Percentiles rank a stretch among this genome's conserved stretches.
Conservation (phyloP, 2,888 invertebrate genomes). For the Metalampra italica region DNA sequence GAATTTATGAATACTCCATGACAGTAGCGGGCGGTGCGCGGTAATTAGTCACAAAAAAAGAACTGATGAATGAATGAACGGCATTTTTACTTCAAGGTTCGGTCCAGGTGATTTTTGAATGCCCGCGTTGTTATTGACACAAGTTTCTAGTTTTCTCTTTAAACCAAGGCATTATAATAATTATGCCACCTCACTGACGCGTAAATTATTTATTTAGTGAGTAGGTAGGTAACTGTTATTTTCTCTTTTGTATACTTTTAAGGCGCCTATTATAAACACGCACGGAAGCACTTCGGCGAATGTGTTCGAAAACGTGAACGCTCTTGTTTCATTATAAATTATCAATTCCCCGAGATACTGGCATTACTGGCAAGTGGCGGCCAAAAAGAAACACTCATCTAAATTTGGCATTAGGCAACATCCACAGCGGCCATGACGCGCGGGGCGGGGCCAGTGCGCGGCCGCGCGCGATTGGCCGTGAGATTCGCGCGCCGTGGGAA, state of each 20-base stretch:
- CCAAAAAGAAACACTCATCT: conserved; percentile 50
- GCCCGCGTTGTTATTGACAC: background rate
- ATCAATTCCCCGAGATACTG: background rate
- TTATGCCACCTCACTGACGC: no score
- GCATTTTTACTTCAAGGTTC: background rate
- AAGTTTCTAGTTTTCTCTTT: no score
- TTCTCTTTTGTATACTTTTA: background rate
- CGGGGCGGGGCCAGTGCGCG: conserved; percentile 54
- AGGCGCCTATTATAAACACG: no score
- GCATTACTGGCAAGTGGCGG: conserved; percentile 6
- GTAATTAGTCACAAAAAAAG: conserved; percentile 24
- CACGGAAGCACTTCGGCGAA: conserved; percentile 2
- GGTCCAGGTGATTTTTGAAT: background rate
- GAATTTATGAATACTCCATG: conserved; percentile 25
- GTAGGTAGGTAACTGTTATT: no score
- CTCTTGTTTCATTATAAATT: conserved; percentile 6
- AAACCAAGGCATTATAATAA: no score
- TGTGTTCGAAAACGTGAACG: background rate
- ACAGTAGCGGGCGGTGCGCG: conserved; percentile 25
- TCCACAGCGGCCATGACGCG: conserved; percentile 67
- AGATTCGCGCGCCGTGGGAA: conserved; percentile 56
- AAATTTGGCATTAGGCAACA: conserved; percentile 67
- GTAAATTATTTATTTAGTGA: no score
- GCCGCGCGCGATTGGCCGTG: conserved; percentile 62
- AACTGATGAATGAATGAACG: background rate